Evolutionary conservation across 1,140 invertebrate species (phyloP).

Genomic region (Cardiocondyla obscurior): DNA sequence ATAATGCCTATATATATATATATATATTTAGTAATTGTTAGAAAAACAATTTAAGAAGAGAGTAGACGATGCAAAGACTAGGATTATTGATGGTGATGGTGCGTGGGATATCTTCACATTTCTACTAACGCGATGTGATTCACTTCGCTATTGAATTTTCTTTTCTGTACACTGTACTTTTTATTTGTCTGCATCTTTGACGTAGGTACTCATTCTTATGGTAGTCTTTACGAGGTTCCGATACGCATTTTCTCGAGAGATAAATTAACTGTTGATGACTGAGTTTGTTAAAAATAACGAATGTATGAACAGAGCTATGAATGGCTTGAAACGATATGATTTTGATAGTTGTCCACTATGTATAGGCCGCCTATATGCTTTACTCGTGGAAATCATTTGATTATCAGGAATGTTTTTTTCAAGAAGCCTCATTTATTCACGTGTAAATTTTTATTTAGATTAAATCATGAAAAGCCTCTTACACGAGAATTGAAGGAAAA

Average conservation of each 20-base stretch:
- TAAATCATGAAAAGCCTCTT: no score
- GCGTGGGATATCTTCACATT: constrained; percentile 64
- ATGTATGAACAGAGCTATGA: no score
- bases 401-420: no score
- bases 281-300: neutral
- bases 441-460: no score
- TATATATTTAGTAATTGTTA: constrained; percentile 80
- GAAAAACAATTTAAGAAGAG: constrained; percentile 83
- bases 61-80: constrained; percentile 58
- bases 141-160: constrained; percentile 30
- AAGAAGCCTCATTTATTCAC: no score
- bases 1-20: constrained; percentile 51
- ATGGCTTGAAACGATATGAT: neutral
- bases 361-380: no score
- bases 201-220: constrained; percentile 15
- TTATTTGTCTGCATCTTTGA: constrained; percentile 36
- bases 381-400: no score
- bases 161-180: constrained; percentile 31
- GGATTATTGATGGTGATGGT: constrained; percentile 74
- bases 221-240: constrained; percentile 35
- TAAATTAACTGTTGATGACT: neutral
- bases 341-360: neutral
- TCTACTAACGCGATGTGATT: constrained; percentile 60
- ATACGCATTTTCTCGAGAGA: constrained; percentile 42
- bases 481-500: no score